Base-by-base conservation (phyloP, 2,888 invertebrate species). In the Scaptomyza polygonia region DNA sequence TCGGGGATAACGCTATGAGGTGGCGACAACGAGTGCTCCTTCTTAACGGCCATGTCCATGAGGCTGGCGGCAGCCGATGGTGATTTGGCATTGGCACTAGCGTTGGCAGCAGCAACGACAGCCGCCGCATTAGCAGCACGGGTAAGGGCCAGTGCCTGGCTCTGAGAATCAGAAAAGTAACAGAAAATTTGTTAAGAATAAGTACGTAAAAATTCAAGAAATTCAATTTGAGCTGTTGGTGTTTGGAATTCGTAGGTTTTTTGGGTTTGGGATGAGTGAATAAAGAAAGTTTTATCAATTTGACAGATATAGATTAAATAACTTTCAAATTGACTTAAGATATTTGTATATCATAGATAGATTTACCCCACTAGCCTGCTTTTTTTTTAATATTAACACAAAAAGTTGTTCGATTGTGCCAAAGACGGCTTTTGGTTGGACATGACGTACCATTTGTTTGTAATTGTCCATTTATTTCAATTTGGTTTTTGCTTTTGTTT, bases 111-210 rank as follows among this genome's bases (percentile, higher is more conserved):
- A 43, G 59, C 59, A 61, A 61, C 90, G 30, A 86, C 90, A 14
- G 88, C 90, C 18, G 90, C 89, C 53, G 89, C 88, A 72, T 88
- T 89, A 40, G 88, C 88, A 32, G 88, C 90, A 51, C 94, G 93
- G 72, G 95, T 95, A 89, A 95, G 91, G 64, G 95, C 94, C 90
- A 95, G 90, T 53, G 94, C 95, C 90, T 95, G 94, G 88, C 93
- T 94, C 95, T 95, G 92, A 55, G n/a, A 32, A 32, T 2, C 12
- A 7, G 5, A 25, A 25, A 25, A 3, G 25, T 25, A 25, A 25
- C 25, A 25, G 25, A n/a, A n/a, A n/a, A n/a, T n/a, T n/a, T n/a
- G n/a, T n/a, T n/a, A n/a, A n/a, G n/a, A n/a, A n/a, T n/a, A n/a
- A n/a, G n/a, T n/a, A n/a, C n/a, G n/a, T n/a, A n/a, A n/a, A n/a